phyloP scores from a whole-genome alignment of 2,797 vertebrate genomes.

The Melanotaenia parkinsoni region DNA sequence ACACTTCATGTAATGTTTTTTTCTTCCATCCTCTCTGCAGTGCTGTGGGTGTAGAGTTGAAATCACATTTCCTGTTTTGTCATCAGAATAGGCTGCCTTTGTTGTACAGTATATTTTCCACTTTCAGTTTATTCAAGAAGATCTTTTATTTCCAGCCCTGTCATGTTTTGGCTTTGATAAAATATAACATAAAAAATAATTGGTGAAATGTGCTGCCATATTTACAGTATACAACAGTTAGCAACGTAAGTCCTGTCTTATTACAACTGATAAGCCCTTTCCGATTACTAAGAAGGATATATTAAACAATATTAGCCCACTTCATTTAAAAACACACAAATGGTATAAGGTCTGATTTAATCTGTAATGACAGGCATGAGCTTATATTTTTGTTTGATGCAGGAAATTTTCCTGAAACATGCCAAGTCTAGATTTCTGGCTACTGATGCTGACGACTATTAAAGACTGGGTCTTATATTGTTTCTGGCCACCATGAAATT shows the following conservation, averaged over 20 bases:
- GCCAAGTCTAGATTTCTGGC: too few relatives aligned
- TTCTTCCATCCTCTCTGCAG: conserved; percentile 4
- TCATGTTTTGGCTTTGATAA: background rate
- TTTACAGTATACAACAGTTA: background rate
- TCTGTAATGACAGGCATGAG: background rate
- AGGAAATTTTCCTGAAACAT: too few relatives aligned
- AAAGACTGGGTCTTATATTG: too few relatives aligned
- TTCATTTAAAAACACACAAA: too few relatives aligned
- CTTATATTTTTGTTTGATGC: too few relatives aligned
- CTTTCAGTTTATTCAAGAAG: background rate
- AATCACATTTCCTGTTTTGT: conserved; percentile 58
- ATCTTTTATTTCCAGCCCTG: background rate
- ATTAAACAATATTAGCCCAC: too few relatives aligned
- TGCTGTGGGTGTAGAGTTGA: conserved; percentile 31
- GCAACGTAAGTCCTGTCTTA: background rate
- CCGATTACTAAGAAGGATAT: background rate
- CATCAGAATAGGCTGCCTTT: conserved; percentile 17
- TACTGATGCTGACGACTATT: too few relatives aligned
- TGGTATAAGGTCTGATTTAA: background rate
- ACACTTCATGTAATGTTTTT: background rate
- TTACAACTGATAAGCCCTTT: background rate
- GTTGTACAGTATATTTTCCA: background rate
- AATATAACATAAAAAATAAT: background rate
- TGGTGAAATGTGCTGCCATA: background rate
- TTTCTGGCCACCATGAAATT: too few relatives aligned